phyloP scores from a whole-genome alignment of 2,888 invertebrate genomes.

The Biston betularia region DNA sequence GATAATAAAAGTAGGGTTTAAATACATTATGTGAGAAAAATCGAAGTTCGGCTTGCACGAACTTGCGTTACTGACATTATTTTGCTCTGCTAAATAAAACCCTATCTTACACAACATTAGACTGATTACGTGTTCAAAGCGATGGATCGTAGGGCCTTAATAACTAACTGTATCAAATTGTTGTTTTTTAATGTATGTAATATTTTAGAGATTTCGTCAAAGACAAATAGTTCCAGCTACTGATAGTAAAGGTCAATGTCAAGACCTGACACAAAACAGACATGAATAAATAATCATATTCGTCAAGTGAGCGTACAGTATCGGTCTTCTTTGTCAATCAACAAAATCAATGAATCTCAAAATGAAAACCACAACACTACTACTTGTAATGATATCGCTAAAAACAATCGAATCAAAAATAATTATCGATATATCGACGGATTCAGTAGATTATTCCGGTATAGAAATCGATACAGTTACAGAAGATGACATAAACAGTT shows the following conservation, averaged over 20 bases:
- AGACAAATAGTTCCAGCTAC: slow-evolving; percentile 3
- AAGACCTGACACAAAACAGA: slow-evolving; percentile 2
- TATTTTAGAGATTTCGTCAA: background rate
- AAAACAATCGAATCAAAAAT: slow-evolving; percentile 57
- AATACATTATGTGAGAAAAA: too few relatives aligned
- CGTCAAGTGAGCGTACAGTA: background rate
- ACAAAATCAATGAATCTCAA: slow-evolving; percentile 15
- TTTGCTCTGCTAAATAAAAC: too few relatives aligned
- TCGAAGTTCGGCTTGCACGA: too few relatives aligned
- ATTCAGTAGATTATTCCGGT: slow-evolving; percentile 57
- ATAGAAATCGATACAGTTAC: slow-evolving; percentile 55
- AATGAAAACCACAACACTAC: slow-evolving; percentile 35
- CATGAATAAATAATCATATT: slow-evolving; percentile 6
- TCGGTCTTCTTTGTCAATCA: background rate
- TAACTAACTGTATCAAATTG: too few relatives aligned
- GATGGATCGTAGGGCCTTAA: too few relatives aligned
- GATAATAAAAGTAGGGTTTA: too few relatives aligned
- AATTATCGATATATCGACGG: slow-evolving; percentile 54
- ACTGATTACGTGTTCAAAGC: too few relatives aligned
- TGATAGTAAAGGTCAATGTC: slow-evolving; percentile 20
- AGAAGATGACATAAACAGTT: slow-evolving; percentile 60
- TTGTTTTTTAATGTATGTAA: background rate
- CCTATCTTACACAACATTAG: too few relatives aligned
- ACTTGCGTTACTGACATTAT: too few relatives aligned
- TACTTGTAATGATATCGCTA: slow-evolving; percentile 25